Percentiles rank a stretch among this genome's conserved stretches.
These are phyloP conservation scores for Phortica variegata DNA, from an alignment of 1,140 invertebrate species.

Conservation along the genomic window DNA sequence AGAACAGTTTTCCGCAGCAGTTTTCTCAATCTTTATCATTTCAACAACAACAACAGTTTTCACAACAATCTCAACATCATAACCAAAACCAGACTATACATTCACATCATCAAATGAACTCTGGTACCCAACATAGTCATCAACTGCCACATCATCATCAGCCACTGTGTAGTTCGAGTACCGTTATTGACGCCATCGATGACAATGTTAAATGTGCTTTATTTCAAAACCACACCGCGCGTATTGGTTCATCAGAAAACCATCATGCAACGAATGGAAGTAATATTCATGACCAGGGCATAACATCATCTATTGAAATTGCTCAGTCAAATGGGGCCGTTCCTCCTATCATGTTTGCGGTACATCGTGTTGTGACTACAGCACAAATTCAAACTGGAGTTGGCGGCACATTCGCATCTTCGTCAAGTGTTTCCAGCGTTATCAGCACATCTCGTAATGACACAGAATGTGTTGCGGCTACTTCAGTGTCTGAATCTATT, in stretches of 20 bases:
- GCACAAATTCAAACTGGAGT: conserved; percentile 52
- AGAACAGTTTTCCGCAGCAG: conserved; percentile 14
- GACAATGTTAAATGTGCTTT: conserved; percentile 30
- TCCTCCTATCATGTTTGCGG: conserved; percentile 53
- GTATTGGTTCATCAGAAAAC: conserved; percentile 35
- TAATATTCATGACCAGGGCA: conserved; percentile 21
- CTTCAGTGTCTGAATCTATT: conserved; percentile 32
- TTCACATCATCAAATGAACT: conserved; percentile 28
- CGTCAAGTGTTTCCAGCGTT: conserved; percentile 53
- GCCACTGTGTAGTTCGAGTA: conserved; percentile 17
- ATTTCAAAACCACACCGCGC: conserved; percentile 27
- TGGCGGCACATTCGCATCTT: conserved; percentile 52
- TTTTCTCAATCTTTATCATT: no score
- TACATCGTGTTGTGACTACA: conserved; percentile 53
- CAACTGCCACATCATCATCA: conserved; percentile 32
- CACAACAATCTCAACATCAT: conserved; percentile 27
- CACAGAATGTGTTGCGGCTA: conserved; percentile 33
- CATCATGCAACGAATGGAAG: conserved; percentile 40
- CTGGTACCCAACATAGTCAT: conserved; percentile 27
- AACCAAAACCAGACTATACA: conserved; percentile 27
- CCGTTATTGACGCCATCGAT: conserved; percentile 26
- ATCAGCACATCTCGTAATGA: conserved; percentile 45
- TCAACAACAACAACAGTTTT: conserved; percentile 17
- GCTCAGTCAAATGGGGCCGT: conserved; percentile 34
- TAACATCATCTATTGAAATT: no score